Evolutionary conservation across 2,113 vertebrate genomes (phyloP).

Genomic region (Sporophila hypoxantha): DNA sequence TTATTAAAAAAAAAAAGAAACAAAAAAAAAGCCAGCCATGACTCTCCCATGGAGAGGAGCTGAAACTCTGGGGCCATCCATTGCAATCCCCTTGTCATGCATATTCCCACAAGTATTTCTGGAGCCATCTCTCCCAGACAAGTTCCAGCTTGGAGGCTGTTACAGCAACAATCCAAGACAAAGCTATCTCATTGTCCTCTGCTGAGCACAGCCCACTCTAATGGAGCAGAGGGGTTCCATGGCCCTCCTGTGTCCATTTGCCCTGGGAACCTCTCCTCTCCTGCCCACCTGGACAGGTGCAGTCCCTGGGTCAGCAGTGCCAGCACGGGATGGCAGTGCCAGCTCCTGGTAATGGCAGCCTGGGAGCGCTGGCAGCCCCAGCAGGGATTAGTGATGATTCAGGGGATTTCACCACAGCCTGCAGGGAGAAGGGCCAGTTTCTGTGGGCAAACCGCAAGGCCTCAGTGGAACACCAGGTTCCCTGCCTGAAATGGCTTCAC

Average conservation of each 20-base stretch:
- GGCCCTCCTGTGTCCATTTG: background rate
- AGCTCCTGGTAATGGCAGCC: rapidly evolving
- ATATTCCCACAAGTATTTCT: background rate
- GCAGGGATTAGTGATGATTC: background rate
- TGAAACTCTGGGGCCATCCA: background rate
- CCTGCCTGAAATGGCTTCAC: background rate
- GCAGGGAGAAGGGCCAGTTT: background rate
- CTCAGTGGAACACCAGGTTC: background rate
- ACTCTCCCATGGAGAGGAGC: background rate
- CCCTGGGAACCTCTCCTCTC: background rate
- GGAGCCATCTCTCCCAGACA: background rate
- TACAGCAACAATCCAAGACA: rapidly evolving
- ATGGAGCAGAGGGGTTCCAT: rapidly evolving
- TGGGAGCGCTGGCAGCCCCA: rapidly evolving
- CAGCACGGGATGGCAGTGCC: rapidly evolving
- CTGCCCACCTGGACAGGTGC: background rate
- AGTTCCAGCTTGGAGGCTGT: background rate
- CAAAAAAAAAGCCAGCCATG: background rate
- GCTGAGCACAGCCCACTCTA: background rate
- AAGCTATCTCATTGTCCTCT: background rate
- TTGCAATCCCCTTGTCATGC: background rate
- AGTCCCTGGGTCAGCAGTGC: rapidly evolving
- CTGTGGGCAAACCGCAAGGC: background rate
- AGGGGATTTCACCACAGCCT: background rate
- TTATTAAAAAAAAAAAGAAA: background rate